Conservation (phyloP, 1,140 invertebrate species). For the Parapsyche elsis region DNA sequence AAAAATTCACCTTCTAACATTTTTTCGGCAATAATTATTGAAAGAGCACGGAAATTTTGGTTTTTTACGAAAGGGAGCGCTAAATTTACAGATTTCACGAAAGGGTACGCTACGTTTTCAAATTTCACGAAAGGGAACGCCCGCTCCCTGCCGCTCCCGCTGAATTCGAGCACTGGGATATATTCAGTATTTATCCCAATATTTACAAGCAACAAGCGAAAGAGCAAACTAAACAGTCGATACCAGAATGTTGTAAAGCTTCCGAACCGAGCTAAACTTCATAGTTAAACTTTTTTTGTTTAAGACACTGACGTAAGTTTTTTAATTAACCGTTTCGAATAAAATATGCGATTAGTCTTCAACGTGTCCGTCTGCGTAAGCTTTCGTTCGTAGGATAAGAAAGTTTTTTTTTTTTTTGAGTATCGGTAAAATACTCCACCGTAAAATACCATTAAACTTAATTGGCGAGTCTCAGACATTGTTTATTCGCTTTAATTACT, state of each 20-base stretch:
- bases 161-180: no score
- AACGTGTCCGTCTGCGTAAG: background rate
- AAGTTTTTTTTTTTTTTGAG: background rate
- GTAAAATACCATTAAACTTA: background rate
- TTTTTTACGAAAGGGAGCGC: no score
- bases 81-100: no score
- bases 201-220: no score
- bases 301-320: conserved; percentile 14
- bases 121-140: no score
- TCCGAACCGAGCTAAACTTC: background rate
- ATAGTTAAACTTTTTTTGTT: background rate
- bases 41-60: no score
- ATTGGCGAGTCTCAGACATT: background rate
- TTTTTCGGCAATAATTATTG: no score
- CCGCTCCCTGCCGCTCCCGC: no score
- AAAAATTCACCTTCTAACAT: no score
- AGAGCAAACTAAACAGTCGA: background rate
- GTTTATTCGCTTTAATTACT: conserved; percentile 20
- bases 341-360: conserved; percentile 28
- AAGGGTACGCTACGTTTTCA: no score
- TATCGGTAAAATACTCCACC: background rate
- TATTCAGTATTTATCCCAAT: no score
- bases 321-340: conserved; percentile 28
- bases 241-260: background rate
- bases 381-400: background rate